Evolutionary conservation across 2,888 invertebrate species (phyloP), one percentile per base, ranked within the genome.

Genomic region (Hirtodrosophila confusa): DNA sequence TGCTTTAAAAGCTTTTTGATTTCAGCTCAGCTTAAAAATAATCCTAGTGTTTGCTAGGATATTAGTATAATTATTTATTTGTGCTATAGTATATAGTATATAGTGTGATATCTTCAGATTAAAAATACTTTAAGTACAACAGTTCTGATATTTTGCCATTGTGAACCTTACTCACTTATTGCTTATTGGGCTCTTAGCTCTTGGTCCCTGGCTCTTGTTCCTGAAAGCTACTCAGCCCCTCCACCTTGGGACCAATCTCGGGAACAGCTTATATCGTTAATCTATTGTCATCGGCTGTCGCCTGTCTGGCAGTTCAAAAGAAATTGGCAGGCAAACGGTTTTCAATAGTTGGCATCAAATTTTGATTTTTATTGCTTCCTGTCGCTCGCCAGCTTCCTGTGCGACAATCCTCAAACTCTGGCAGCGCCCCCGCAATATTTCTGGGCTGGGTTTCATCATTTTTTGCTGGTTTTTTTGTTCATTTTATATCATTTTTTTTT

Each of bases 331-430:
- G 53, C 67, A 75, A 80, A 53, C 79, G 74, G 12, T 80, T 77
- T 80, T 79, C 79, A 80, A 73, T 73, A 70, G 76, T 75, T 73
- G 71, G 76, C 66, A 57, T 65, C 76, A 61, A 75, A 71, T 73
- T 75, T 75, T 54, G 76, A 78, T 71, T 69, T 72, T 78, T 85
- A 85, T 80, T 85, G 73, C 80, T 85, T 80, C 80, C 75, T 77
- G 75, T 69, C 69, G 75, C 64, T 77, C 50, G 73, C 57, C 77
- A 58, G 58, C 50, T 75, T 75, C 75, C 80, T 85, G 83, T 82
- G 78, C 62, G 74, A 75, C 73, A 75, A 74, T 58, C 50, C 37
- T 58, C 49, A 12, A 9, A 11, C 17, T 27, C 27, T 27, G 27
- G 5, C 36, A 56, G 41, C 60, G 61, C 77, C 76, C 60, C 56